Percentiles rank a stretch among this genome's conserved stretches.
Conservation (phyloP, 1,140 invertebrate species). For the Cyphomyrmex costatus region DNA sequence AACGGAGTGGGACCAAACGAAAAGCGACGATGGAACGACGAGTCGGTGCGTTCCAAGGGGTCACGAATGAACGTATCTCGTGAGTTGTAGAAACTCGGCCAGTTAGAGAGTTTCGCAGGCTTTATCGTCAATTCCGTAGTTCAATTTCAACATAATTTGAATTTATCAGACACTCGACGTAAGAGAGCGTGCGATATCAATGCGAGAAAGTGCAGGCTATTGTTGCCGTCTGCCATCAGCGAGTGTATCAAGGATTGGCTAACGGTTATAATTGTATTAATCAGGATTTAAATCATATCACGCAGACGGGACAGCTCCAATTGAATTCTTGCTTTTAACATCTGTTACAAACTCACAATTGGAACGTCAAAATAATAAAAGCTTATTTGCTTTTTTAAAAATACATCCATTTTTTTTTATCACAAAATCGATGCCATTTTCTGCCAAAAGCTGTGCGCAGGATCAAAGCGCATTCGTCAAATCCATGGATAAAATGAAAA, state of each 20-base stretch:
- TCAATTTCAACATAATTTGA: neutral
- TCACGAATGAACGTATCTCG: slow-evolving; percentile 36
- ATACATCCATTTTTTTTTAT: slow-evolving; percentile 10
- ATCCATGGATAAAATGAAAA: slow-evolving; percentile 45
- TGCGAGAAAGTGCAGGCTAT: neutral
- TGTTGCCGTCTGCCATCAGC: neutral
- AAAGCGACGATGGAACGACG: slow-evolving; percentile 52
- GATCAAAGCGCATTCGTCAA: slow-evolving; percentile 54
- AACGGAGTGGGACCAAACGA: slow-evolving; percentile 61
- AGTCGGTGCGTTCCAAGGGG: slow-evolving; percentile 45
- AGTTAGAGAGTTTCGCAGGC: slow-evolving; percentile 21
- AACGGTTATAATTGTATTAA: neutral
- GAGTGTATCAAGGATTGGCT: neutral
- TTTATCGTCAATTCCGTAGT: slow-evolving; percentile 13
- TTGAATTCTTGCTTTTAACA: neutral
- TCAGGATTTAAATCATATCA: slow-evolving; percentile 7
- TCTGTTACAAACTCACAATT: neutral
- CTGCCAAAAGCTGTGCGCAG: slow-evolving; percentile 19
- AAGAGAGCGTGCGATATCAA: neutral
- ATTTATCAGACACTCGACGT: neutral
- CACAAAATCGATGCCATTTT: slow-evolving; percentile 24
- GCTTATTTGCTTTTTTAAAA: neutral
- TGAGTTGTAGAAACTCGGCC: slow-evolving; percentile 46
- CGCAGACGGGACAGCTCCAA: neutral
- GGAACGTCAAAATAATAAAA: slow-evolving; percentile 4